A percentile compares a stretch with the other conserved stretches of the same genome.
phyloP scores from a whole-genome alignment of 2,888 invertebrate genomes.

The Theretra japonica region DNA sequence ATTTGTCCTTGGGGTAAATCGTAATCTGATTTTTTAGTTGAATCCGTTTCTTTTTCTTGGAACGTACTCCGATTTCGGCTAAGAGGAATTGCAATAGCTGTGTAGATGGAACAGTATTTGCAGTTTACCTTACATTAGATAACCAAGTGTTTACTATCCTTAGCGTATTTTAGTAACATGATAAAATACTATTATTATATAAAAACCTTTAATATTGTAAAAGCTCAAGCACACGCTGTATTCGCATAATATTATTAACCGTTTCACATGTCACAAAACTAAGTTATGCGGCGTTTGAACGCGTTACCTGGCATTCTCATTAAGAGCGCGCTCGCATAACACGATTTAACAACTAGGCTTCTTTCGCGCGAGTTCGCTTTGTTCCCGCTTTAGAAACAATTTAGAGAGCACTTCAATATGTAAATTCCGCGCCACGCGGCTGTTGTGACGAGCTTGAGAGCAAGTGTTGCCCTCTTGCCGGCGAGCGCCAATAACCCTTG shows the following conservation, averaged over 20 bases:
- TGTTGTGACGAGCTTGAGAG: constrained; percentile 52
- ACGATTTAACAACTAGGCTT: constrained; percentile 37
- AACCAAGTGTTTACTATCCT: too few relatives aligned
- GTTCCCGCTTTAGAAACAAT: constrained; percentile 61
- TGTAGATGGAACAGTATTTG: too few relatives aligned
- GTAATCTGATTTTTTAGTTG: too few relatives aligned
- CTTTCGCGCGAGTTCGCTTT: constrained; percentile 41
- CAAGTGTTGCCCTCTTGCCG: constrained; percentile 69
- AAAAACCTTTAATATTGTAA: too few relatives aligned
- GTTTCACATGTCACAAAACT: constrained; percentile 21
- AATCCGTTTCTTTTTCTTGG: too few relatives aligned
- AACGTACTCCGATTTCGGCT: too few relatives aligned
- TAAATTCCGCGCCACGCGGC: constrained; percentile 67
- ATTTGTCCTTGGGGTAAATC: too few relatives aligned
- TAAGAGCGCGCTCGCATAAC: constrained; percentile 38
- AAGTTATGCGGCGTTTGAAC: constrained; percentile 24
- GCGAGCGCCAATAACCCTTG: constrained; percentile 76
- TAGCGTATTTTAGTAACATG: too few relatives aligned
- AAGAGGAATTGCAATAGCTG: too few relatives aligned
- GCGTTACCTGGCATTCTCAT: constrained; percentile 38
- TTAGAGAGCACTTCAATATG: constrained; percentile 69
- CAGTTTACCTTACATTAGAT: too few relatives aligned
- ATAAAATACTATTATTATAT: too few relatives aligned
- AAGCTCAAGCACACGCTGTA: background rate
- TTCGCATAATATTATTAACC: constrained; percentile 17